Base-by-base conservation (phyloP, 2,113 vertebrate species). In the Grallaria varia region DNA sequence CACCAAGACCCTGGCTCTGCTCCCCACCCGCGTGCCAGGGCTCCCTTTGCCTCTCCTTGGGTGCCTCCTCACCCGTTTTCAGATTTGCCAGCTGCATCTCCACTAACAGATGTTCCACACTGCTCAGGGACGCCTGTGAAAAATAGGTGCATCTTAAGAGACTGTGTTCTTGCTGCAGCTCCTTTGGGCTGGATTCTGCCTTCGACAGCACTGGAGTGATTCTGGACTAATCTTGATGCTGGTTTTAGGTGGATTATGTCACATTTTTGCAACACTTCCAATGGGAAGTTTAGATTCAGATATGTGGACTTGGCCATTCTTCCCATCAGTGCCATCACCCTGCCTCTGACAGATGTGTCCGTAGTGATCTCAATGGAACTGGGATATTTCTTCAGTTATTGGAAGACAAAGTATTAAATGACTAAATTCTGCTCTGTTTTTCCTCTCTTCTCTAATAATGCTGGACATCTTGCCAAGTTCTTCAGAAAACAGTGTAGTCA, bases 51-150 rank as follows among this genome's bases (percentile, higher is more conserved):
- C 60, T 12, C 68, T 31, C 4, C 1, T 28, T 22, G 1, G 25
- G 50, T 35, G 44, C 74, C 58, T 39, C 22, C 44, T 14, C n/a
- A 8, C 56, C 37, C 0, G 0, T 45, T 22, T 63, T 67, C 42
- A 3, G 1, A 13, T 45, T 30, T 10, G 39, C 9, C 11, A 4
- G 19, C 14, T 0, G 1, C n/a, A 6, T 30, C 33, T 44, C 39
- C 0, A 0, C 53, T 59, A 8, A 4, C 2, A 2, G 28, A 6
- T 37, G 37, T 8, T 33, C 71, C 30, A 2, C n/a, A 3, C 31
- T 4, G 39, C 49, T 59, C 22, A 4, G 58, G 24, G 45, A 4
- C 0, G 1, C 23, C 62, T 42, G 5, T 22, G 14, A 50, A 50
- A 18, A n/a, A 37, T 3, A 23, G 21, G 19, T n/a, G 31, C 45